Base-by-base conservation (phyloP, 2,113 vertebrate genomes). In the Reinhardtius hippoglossoides region DNA sequence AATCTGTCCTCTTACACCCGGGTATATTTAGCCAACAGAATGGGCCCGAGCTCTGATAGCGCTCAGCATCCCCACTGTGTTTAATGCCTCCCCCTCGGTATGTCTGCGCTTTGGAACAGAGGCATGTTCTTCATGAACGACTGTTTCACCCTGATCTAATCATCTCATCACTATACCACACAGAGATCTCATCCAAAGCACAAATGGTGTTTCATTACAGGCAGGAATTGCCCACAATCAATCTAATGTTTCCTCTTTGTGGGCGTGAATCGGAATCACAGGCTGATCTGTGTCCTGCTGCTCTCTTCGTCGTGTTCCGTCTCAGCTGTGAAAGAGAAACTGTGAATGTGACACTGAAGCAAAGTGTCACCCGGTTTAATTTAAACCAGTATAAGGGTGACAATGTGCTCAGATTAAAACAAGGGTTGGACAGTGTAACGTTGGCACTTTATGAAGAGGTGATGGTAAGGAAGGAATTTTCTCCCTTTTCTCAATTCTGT, bases 1-100 rank as follows among this genome's bases (percentile, higher is more conserved):
- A 68, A 87, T 84, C 67, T 76, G 81, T 85, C 60, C 85, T 67
- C 56, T 74, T 65, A 57, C 70, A 87, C 67, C 44, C n/a, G 42
- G 35, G 78, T 83, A 75, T 81, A 86, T 90, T 87, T 86, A 83
- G 76, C 83, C 72, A 84, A 85, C 83, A 82, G 56, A 71, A 77
- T 54, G n/a, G 64, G 60, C 58, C 55, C 9, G 4, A 60, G 70
- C 69, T 71, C 48, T 76, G 75, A 67, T 67, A 66, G 27, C 1
- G 13, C 58, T 65, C 26, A 52, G 27, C 31, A 9, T 14, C 46
- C 52, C 76, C n/a, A 13, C 57, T 74, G 23, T 62, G 27, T 14
- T 75, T 35, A 6, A 63, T 15, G 37, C n/a, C 54, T 18, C 20
- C 12, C 20, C 18, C 26, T 60, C 9, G 27, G 54, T 50, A 27